Evolutionary conservation across 2,113 vertebrate species (phyloP), one percentile per base, ranked within the genome.

Genomic region (Dolichallabes microphthalmus): DNA sequence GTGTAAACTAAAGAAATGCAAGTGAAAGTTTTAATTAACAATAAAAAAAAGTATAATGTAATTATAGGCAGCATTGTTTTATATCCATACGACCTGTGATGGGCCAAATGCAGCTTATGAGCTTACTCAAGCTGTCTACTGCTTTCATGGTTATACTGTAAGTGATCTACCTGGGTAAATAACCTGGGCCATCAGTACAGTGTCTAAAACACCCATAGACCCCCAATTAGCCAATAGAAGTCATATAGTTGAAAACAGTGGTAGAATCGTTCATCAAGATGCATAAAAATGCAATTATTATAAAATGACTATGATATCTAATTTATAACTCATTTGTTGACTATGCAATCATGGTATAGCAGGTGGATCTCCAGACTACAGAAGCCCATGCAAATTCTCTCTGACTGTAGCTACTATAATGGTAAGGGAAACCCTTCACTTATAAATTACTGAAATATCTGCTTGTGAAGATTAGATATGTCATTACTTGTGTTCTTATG

Each of bases 391-490:
- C 15, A 69, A 66, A 60, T 35, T 11, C 55, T 14, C 20, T 63
- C 2, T 64, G 32, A 27, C 30, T 52, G 45, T 2, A 35, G 12
- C 13, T 50, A 82, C n/a, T 84, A 19, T 75, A 39, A 22, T 71
- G 39, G 57, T 60, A 20, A 71, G 58, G 69, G 32, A 63, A 25
- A 25, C 15, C 80, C 52, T 63, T 76, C 11, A n/a, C 73, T 60
- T 27, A 61, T 32, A 32, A 82, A 84, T 81, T 5, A 45, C 66
- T 52, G 52, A 35, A 81, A 45, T 61, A 58, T 81, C 61, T 66
- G 61, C 3, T 52, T 82, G 52, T 20, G 9, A 52, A 30, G 63
- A 11, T 58, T 20, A 57, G 32, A 9, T 30, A 57, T 78, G 55
- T 12, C 27, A 77, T 77, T 57, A 11, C 76, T 78, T n/a, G 27